phyloP scores from a whole-genome alignment of 1,140 invertebrate species.

The Chymomyza costata region DNA sequence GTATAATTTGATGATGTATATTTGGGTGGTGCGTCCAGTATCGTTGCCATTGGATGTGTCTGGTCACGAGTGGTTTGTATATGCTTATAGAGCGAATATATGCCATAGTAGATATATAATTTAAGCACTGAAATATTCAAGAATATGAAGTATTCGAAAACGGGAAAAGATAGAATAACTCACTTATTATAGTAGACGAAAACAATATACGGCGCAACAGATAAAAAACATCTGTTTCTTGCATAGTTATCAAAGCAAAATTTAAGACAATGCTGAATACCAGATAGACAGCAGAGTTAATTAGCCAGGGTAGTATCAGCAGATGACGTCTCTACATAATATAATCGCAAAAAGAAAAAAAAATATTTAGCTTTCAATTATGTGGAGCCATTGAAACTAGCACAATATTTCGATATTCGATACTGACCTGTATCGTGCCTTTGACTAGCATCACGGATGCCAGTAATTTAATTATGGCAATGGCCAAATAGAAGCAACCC shows the following conservation, averaged over 20 bases:
- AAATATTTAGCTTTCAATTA: neutral
- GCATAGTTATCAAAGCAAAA: no score
- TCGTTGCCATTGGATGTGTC: no score
- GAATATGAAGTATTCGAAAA: no score
- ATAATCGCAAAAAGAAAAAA: neutral
- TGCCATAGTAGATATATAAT: slow-evolving; percentile 9
- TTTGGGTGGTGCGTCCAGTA: no score
- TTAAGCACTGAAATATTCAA: slow-evolving; percentile 11
- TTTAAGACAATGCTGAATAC: slow-evolving; percentile 1
- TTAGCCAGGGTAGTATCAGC: slow-evolving; percentile 18
- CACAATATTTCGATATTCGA: neutral
- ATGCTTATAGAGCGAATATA: slow-evolving; percentile 15
- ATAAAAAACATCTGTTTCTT: no score
- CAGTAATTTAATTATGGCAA: slow-evolving; percentile 2
- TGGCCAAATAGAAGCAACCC: slow-evolving; percentile 1
- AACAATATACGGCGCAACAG: no score
- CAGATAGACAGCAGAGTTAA: slow-evolving; percentile 7
- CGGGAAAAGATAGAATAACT: no score
- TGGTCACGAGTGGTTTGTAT: slow-evolving; percentile 12
- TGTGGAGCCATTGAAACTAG: no score
- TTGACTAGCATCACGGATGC: slow-evolving; percentile 9
- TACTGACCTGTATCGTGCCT: slow-evolving; percentile 13
- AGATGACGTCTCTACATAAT: slow-evolving; percentile 16
- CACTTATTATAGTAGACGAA: no score
- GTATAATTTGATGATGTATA: no score